These are phyloP conservation scores for Acanthurus lineatus DNA, from an alignment of 2,797 vertebrate genomes.

Conservation along the genomic window DNA sequence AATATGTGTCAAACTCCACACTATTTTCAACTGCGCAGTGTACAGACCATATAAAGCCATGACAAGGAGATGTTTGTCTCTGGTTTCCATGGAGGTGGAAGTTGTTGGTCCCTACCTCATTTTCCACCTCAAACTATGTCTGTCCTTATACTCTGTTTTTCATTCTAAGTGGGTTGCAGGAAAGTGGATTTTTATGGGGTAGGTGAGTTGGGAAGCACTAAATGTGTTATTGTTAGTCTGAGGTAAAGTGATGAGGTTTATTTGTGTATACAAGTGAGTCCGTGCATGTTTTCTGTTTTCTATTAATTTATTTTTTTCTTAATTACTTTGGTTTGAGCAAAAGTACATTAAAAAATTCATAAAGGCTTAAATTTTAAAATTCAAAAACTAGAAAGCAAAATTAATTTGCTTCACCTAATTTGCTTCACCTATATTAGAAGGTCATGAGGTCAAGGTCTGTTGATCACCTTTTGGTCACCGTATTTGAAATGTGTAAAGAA, in stretches of 20 bases:
- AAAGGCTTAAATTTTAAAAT: no score
- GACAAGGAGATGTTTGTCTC: constrained; percentile 42
- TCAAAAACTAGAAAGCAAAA: no score
- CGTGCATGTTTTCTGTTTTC: neutral
- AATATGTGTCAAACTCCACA: constrained; percentile 27
- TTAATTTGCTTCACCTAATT: no score
- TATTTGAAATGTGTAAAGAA: neutral
- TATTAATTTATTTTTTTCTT: neutral
- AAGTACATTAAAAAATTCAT: neutral
- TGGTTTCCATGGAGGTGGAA: constrained; percentile 52
- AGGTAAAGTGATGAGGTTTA: neutral
- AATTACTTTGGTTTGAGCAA: neutral
- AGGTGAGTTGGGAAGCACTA: neutral
- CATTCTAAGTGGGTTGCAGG: neutral
- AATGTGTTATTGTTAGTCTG: no score
- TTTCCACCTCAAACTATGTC: neutral
- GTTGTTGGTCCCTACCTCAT: constrained; percentile 31
- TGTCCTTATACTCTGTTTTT: constrained; percentile 35
- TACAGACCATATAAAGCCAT: constrained; percentile 53
- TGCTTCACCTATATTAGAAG: no score
- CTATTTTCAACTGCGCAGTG: constrained; percentile 4
- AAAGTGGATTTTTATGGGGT: neutral
- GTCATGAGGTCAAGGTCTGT: neutral
- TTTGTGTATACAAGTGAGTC: no score
- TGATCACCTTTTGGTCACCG: neutral